Conservation (phyloP, 1,140 invertebrate genomes). For the Philopotamus ludificatus region DNA sequence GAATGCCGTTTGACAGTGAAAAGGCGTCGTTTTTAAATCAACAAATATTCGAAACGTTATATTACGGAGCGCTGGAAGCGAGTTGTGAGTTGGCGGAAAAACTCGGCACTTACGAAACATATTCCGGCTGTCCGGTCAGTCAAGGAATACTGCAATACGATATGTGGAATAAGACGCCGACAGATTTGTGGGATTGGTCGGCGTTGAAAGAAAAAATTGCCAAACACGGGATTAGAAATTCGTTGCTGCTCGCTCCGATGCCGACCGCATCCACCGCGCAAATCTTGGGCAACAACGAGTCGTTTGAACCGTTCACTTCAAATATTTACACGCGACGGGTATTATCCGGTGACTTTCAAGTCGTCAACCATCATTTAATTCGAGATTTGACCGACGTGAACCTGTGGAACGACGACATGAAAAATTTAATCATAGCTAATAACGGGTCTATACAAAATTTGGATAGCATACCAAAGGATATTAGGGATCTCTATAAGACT, state of each 20-base stretch:
- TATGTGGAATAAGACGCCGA: slow-evolving; percentile 93
- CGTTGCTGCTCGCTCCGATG: slow-evolving; percentile 94
- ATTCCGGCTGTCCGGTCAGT: slow-evolving; percentile 87
- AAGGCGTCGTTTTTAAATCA: slow-evolving; percentile 87
- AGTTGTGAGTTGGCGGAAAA: slow-evolving; percentile 93
- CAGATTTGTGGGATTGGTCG: slow-evolving; percentile 88
- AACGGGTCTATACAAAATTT: slow-evolving; percentile 95
- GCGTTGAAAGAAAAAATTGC: slow-evolving; percentile 83
- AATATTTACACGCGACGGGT: slow-evolving; percentile 96
- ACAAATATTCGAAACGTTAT: slow-evolving; percentile 98
- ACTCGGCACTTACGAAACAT: slow-evolving; percentile 87
- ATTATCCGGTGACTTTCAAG: slow-evolving; percentile 84
- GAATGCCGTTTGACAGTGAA: slow-evolving; percentile 86
- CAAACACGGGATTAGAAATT: slow-evolving; percentile 91
- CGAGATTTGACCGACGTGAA: slow-evolving; percentile 88
- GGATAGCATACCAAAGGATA: slow-evolving; percentile 80
- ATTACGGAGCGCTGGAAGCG: slow-evolving; percentile 94
- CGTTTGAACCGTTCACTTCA: slow-evolving; percentile 96
- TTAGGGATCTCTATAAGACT: slow-evolving; percentile 94
- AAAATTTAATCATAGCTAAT: slow-evolving; percentile 88
- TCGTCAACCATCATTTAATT: slow-evolving; percentile 96
- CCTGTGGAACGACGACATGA: slow-evolving; percentile 96
- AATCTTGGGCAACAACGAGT: slow-evolving; percentile 98
- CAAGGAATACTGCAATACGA: slow-evolving; percentile 97
- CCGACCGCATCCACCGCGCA: slow-evolving; percentile 99